Conservation (phyloP, 2,113 vertebrate species). For the Hystrix brachyura region DNA sequence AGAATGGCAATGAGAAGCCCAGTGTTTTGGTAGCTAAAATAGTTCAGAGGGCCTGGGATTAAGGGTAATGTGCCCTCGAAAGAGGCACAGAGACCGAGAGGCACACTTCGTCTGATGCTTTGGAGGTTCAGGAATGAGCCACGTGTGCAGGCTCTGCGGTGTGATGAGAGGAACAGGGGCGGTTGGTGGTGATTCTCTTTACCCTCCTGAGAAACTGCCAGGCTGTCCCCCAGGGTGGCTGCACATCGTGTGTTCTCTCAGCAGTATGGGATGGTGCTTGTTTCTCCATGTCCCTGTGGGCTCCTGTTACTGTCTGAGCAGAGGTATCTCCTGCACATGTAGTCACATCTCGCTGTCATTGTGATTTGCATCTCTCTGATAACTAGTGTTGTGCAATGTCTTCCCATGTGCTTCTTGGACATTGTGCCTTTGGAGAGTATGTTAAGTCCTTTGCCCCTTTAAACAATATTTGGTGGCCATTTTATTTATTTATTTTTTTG, state of each 20-base stretch:
- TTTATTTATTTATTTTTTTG: background rate
- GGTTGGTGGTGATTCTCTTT: background rate
- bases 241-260: background rate
- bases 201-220: constrained; percentile 18
- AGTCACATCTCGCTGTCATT: too few species aligned
- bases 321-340: too few species aligned
- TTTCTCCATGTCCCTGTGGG: background rate
- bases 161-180: background rate
- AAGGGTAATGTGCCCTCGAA: background rate
- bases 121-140: background rate
- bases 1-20: background rate
- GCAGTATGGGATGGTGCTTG: background rate
- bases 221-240: background rate
- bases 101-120: background rate
- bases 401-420: background rate
- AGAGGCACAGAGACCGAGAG: background rate
- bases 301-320: background rate
- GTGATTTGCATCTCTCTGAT: constrained; percentile 33
- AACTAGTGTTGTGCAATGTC: background rate
- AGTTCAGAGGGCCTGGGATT: background rate
- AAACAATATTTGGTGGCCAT: background rate
- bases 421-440: constrained; percentile 33
- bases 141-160: background rate
- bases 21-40: background rate
- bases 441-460: constrained; percentile 18